A percentile compares a stretch with the other conserved stretches of the same genome.
Conservation (phyloP, 2,797 vertebrate species). For the Echeneis naucrates region DNA sequence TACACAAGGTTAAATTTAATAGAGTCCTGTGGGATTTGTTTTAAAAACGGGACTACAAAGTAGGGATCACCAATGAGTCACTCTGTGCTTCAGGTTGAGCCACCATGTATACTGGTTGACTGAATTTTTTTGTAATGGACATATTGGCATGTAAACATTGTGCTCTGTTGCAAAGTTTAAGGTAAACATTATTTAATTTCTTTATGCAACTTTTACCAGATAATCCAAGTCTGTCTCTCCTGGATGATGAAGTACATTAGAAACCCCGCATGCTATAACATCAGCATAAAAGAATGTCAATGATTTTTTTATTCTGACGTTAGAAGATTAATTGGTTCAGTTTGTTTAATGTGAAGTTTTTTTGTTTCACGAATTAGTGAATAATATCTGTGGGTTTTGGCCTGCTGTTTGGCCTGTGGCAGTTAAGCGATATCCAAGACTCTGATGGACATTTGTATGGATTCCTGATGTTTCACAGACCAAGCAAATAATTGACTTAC, state of each 20-base stretch:
- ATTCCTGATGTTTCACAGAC: too few species aligned
- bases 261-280: too few species aligned
- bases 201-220: too few species aligned
- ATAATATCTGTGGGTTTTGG: too few species aligned
- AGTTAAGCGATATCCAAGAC: too few species aligned
- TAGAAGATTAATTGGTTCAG: background rate
- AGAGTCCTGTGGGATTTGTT: conserved; percentile 1
- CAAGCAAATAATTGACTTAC: background rate
- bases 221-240: too few species aligned
- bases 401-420: too few species aligned
- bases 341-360: background rate
- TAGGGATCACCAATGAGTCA: background rate
- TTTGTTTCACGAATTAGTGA: background rate
- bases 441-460: too few species aligned
- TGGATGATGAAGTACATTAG: background rate
- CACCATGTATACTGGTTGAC: background rate
- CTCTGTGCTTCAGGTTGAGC: background rate
- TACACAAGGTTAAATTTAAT: background rate
- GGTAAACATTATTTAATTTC: background rate
- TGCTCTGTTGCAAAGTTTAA: background rate
- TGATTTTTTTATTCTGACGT: background rate
- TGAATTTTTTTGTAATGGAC: background rate
- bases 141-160: conserved; percentile 5
- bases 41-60: background rate
- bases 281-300: background rate